Conservation (phyloP, 2,888 invertebrate genomes). For the Parasteatoda lunata region DNA sequence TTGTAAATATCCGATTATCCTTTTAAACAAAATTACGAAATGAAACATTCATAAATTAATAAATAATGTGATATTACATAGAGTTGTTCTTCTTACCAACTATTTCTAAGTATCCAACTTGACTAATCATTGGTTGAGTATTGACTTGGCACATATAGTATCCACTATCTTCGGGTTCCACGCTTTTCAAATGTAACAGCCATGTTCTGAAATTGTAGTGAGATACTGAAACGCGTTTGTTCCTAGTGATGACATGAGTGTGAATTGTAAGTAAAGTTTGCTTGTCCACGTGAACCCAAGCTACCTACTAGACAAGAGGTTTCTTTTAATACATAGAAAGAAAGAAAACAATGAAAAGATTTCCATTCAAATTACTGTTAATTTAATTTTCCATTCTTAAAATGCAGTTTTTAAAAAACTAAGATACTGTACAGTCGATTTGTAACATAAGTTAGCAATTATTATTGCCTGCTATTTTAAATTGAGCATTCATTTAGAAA, state of each 20-base stretch:
- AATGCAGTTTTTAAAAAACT: too few species aligned
- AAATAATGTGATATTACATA: too few species aligned
- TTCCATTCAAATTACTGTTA: too few species aligned
- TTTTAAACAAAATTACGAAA: too few species aligned
- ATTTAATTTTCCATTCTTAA: too few species aligned
- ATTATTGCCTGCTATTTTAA: too few species aligned
- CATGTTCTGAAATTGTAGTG: slow-evolving; percentile 77
- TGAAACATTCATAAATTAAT: too few species aligned
- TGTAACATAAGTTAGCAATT: too few species aligned
- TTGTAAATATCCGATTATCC: too few species aligned
- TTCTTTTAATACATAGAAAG: neutral
- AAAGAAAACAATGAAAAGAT: too few species aligned
- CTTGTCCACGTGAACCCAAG: slow-evolving; percentile 94
- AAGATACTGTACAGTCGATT: too few species aligned
- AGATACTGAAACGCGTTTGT: slow-evolving; percentile 90
- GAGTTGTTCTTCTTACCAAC: slow-evolving; percentile 64
- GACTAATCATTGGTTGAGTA: slow-evolving; percentile 70
- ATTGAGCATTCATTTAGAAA: too few species aligned
- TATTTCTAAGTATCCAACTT: slow-evolving; percentile 70
- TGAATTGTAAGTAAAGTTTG: slow-evolving; percentile 94
- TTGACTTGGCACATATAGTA: slow-evolving; percentile 82
- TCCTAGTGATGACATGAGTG: slow-evolving; percentile 92
- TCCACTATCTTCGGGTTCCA: slow-evolving; percentile 87
- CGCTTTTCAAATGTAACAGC: slow-evolving; percentile 69
- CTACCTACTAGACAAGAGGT: slow-evolving; percentile 80